Conservation (phyloP, 2,797 vertebrate species). For the Aplochiton taeniatus region DNA sequence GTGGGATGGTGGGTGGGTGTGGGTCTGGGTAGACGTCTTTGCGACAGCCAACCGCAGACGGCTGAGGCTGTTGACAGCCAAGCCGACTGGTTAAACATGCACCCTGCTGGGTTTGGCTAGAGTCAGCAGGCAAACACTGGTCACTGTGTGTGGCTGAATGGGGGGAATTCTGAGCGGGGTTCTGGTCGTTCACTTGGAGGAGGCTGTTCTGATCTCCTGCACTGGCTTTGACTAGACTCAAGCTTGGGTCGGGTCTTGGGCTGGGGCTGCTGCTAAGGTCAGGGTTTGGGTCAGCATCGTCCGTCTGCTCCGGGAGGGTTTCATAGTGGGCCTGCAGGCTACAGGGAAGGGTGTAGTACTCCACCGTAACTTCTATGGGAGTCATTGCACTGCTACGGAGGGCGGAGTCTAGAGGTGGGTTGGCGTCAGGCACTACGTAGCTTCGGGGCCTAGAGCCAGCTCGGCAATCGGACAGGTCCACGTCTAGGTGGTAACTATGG, state of each 20-base stretch:
- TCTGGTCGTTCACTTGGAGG: conserved; percentile 16
- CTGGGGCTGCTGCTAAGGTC: conserved; percentile 14
- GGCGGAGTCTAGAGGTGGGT: conserved; percentile 25
- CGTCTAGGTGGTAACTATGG: not conserved
- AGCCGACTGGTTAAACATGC: conserved; percentile 3
- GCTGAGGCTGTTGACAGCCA: conserved; percentile 23
- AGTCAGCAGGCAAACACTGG: conserved; percentile 4
- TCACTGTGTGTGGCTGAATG: not conserved
- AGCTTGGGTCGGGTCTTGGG: conserved; percentile 11
- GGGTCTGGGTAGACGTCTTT: conserved; percentile 51
- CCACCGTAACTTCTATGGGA: not conserved
- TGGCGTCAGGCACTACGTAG: not conserved
- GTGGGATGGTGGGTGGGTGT: conserved; percentile 1
- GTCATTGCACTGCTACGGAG: too few relatives aligned
- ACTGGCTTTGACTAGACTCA: conserved; percentile 18
- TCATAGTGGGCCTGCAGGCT: conserved; percentile 10
- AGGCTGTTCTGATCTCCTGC: conserved; percentile 19
- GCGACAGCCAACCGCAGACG: conserved; percentile 41
- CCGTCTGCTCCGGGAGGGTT: conserved; percentile 20
- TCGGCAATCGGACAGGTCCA: not conserved
- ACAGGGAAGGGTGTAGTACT: conserved; percentile 15
- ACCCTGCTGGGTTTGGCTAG: conserved; percentile 15
- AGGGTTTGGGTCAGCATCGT: conserved; percentile 38
- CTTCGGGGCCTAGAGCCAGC: not conserved
- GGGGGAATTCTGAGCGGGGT: not conserved